These are phyloP conservation scores for Thecophora atra DNA, from an alignment of 2,888 invertebrate genomes.

Conservation along the genomic window DNA sequence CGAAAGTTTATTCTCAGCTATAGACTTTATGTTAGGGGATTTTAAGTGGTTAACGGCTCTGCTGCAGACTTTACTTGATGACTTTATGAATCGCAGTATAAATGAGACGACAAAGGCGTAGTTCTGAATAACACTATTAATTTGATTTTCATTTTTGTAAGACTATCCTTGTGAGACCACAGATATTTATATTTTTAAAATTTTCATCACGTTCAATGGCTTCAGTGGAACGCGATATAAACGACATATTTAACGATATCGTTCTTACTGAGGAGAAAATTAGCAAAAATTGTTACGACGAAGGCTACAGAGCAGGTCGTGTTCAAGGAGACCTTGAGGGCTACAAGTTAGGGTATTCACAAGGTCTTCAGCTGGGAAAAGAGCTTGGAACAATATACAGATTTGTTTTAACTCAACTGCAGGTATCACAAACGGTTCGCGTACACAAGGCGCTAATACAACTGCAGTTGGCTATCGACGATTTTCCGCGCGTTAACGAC, in stretches of 20 bases:
- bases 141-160: too few relatives aligned
- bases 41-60: too few relatives aligned
- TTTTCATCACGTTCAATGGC: too few relatives aligned
- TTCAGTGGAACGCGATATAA: conserved; percentile 72
- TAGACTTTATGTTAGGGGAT: too few relatives aligned
- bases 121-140: too few relatives aligned
- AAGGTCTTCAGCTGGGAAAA: conserved; percentile 78
- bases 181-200: too few relatives aligned
- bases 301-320: conserved; percentile 74
- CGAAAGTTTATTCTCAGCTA: too few relatives aligned
- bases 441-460: conserved; percentile 68
- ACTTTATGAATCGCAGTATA: too few relatives aligned
- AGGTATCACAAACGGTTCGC: conserved; percentile 70
- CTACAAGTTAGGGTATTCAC: conserved; percentile 79
- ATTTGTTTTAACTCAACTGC: conserved; percentile 69
- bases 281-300: conserved; percentile 72
- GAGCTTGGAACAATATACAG: conserved; percentile 81
- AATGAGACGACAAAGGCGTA: too few relatives aligned
- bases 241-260: conserved; percentile 78
- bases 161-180: too few relatives aligned
- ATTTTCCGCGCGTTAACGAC: conserved; percentile 75
- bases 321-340: conserved; percentile 70
- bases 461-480: conserved; percentile 70
- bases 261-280: conserved; percentile 75
- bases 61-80: too few relatives aligned